Percentiles rank a stretch among this genome's conserved stretches.
phyloP scores from a whole-genome alignment of 2,888 invertebrate species.

The Calliphora vomitoria region DNA sequence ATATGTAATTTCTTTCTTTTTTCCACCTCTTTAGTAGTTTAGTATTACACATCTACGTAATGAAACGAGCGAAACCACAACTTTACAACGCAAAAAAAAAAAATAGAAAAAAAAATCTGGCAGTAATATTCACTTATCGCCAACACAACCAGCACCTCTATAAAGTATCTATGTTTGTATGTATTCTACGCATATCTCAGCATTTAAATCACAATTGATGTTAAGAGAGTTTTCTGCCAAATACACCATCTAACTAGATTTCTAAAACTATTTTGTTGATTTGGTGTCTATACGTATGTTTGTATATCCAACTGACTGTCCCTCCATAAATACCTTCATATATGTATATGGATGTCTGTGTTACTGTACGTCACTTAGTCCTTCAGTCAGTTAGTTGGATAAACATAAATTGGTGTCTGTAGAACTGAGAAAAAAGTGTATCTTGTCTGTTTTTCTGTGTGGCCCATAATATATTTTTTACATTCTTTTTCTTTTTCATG shows the following conservation, averaged over 20 bases:
- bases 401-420: conserved; percentile 46
- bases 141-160: conserved; percentile 41
- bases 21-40: conserved; percentile 10
- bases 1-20: not conserved
- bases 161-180: conserved; percentile 13
- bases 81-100: not conserved
- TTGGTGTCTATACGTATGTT: conserved; percentile 30
- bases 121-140: conserved; percentile 7
- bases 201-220: conserved; percentile 50
- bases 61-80: not conserved
- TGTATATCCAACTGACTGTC: conserved; percentile 31
- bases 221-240: conserved; percentile 66
- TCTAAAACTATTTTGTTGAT: conserved; percentile 23
- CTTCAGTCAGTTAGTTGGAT: conserved; percentile 19
- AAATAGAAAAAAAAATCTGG: not conserved
- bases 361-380: not conserved
- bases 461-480: conserved; percentile 71
- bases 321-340: not conserved
- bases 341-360: too few relatives aligned
- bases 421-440: conserved; percentile 14
- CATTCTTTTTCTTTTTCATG: conserved; percentile 75
- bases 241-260: conserved; percentile 30
- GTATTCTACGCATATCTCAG: not conserved
- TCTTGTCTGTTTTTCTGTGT: conserved; percentile 53
- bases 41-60: conserved; percentile 10